Percentiles rank a stretch among this genome's conserved stretches.
These are phyloP conservation scores for Tetragnatha montana DNA, from an alignment of 2,888 invertebrate genomes.

Conservation along the genomic window DNA sequence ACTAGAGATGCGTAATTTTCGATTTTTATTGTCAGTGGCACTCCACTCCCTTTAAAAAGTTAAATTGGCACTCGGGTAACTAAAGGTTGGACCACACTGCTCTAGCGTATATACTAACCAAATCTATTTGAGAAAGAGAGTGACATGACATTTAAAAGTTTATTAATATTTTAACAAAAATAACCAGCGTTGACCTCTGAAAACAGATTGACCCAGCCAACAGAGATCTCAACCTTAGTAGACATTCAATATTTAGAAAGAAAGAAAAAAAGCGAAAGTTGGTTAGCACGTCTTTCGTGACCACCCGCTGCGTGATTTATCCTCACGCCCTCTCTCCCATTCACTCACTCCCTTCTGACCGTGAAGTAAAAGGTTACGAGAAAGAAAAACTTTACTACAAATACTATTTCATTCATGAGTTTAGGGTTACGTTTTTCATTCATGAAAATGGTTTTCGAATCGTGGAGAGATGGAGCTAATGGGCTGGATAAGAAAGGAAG, in stretches of 20 bases:
- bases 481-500: not conserved
- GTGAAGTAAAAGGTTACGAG: not conserved
- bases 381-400: constrained; percentile 1
- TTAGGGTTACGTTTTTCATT: constrained; percentile 15
- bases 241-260: not conserved
- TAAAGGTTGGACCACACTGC: too few relatives aligned
- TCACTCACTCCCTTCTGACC: constrained; percentile 7
- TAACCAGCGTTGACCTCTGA: too few relatives aligned
- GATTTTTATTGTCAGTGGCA: too few relatives aligned
- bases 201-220: too few relatives aligned
- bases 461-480: not conserved
- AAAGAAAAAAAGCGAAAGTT: not conserved
- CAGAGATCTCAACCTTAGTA: too few relatives aligned
- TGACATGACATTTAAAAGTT: too few relatives aligned
- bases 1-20: too few relatives aligned
- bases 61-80: too few relatives aligned
- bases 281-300: constrained; percentile 40
- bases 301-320: constrained; percentile 42
- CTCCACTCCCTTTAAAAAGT: too few relatives aligned
- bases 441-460: not conserved
- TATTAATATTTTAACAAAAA: too few relatives aligned
- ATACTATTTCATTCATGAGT: constrained; percentile 26
- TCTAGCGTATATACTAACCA: too few relatives aligned
- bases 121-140: too few relatives aligned
- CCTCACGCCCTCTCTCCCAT: constrained; percentile 36